phyloP scores from a whole-genome alignment of 2,888 invertebrate species.

The Agrilus cyanescens region DNA sequence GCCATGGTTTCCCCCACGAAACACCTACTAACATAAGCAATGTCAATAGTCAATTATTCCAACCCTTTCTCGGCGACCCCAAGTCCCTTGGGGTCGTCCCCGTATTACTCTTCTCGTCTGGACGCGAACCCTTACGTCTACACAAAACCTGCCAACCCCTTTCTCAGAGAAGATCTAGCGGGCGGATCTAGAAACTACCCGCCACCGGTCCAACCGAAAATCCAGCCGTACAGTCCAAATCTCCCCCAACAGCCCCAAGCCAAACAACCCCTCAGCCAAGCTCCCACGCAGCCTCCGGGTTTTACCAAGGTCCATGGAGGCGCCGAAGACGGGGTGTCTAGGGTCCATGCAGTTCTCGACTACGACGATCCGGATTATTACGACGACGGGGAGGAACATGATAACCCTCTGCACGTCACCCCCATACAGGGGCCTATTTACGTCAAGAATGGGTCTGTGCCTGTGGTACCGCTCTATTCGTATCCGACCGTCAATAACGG shows the following conservation, averaged over 20 bases:
- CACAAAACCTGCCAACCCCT: conserved; percentile 25
- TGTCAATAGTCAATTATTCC: no score
- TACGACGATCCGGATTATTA: conserved; percentile 52
- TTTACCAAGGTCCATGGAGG: conserved; percentile 52
- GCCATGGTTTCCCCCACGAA: no score
- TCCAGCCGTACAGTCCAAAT: background rate
- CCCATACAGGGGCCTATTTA: conserved; percentile 83
- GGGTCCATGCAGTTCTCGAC: conserved; percentile 61
- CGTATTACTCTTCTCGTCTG: no score
- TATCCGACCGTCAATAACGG: conserved; percentile 79
- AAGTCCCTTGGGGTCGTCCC: no score
- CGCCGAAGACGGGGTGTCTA: conserved; percentile 44
- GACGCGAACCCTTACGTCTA: no score
- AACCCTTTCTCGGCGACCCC: no score
- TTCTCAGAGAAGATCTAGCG: conserved; percentile 1
- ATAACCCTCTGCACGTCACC: conserved; percentile 52
- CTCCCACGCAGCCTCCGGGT: conserved; percentile 45
- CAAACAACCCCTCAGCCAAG: conserved; percentile 6
- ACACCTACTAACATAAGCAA: no score
- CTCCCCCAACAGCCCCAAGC: conserved; percentile 3
- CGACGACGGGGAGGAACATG: conserved; percentile 46
- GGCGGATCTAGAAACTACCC: conserved; percentile 6
- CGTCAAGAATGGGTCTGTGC: conserved; percentile 72
- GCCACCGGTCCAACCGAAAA: background rate
- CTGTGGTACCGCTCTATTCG: conserved; percentile 77